These are phyloP conservation scores for Kryptolebias marmoratus DNA, from an alignment of 2,113 vertebrate species.

Conservation along the genomic window DNA sequence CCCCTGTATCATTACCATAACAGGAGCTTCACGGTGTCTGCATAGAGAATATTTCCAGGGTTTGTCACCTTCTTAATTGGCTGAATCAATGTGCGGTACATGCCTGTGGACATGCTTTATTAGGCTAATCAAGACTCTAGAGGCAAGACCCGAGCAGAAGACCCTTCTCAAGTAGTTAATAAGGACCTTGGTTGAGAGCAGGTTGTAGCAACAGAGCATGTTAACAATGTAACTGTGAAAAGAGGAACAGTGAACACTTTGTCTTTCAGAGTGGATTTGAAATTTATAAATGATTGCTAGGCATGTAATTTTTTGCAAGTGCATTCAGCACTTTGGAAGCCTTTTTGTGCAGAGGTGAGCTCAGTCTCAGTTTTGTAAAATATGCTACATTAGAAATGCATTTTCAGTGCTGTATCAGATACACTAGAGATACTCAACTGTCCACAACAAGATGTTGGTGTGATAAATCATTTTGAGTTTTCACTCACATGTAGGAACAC, in stretches of 20 bases:
- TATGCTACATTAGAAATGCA: slow-evolving; percentile 41
- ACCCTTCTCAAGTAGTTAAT: slow-evolving; percentile 68
- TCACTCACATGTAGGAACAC: background rate
- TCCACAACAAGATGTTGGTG: slow-evolving; percentile 10
- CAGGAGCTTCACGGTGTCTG: slow-evolving; percentile 58
- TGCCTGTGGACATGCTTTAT: slow-evolving; percentile 71
- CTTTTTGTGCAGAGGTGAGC: slow-evolving; percentile 35
- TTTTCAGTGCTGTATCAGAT: slow-evolving; percentile 31
- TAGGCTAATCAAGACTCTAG: slow-evolving; percentile 75
- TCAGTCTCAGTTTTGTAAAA: slow-evolving; percentile 28
- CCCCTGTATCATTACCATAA: slow-evolving; percentile 56
- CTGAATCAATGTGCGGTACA: slow-evolving; percentile 68
- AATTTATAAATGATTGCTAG: slow-evolving; percentile 45
- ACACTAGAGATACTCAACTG: background rate
- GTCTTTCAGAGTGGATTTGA: slow-evolving; percentile 50
- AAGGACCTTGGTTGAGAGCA: slow-evolving; percentile 63
- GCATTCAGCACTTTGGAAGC: slow-evolving; percentile 32
- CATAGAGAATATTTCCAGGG: slow-evolving; percentile 55
- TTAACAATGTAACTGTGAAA: slow-evolving; percentile 51
- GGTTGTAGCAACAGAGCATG: slow-evolving; percentile 48
- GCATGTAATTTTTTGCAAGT: slow-evolving; percentile 47
- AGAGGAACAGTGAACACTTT: slow-evolving; percentile 35
- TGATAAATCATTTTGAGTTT: slow-evolving; percentile 18
- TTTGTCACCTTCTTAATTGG: slow-evolving; percentile 77
- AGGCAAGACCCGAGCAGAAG: slow-evolving; percentile 53